phyloP scores from a whole-genome alignment of 2,113 vertebrate species.

The Megalops atlanticus region DNA sequence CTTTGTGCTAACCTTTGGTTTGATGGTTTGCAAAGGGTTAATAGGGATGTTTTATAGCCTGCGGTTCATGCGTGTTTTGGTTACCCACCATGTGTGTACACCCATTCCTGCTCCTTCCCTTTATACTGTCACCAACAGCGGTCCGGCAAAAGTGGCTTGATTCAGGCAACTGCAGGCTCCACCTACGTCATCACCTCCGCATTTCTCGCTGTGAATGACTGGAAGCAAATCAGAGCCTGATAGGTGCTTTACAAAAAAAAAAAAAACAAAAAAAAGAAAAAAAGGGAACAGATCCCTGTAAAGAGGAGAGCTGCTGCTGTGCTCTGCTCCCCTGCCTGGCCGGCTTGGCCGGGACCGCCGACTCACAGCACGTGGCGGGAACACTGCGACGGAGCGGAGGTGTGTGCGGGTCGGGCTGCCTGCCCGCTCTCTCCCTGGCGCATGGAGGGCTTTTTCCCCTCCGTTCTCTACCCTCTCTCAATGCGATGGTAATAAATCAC shows the following conservation, averaged over 20 bases:
- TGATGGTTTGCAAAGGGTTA: not conserved
- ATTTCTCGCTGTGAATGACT: not conserved
- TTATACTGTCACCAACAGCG: not conserved
- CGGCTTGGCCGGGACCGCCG: not conserved
- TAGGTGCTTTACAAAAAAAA: not conserved
- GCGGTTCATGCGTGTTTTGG: not conserved
- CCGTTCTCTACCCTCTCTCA: not conserved
- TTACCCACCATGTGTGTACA: too few species aligned
- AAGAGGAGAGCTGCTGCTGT: not conserved
- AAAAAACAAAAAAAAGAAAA: too few species aligned
- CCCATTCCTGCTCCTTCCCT: not conserved
- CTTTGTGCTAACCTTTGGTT: not conserved
- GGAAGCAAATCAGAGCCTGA: not conserved
- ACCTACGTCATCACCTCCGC: not conserved
- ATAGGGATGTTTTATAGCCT: not conserved
- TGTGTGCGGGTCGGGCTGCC: too few species aligned
- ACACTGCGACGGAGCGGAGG: slow-evolving; percentile 4
- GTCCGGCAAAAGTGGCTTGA: not conserved
- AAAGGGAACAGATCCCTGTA: too few species aligned
- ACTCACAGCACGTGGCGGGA: not conserved
- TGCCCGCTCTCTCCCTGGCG: not conserved
- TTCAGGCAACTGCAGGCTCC: not conserved
- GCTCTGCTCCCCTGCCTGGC: not conserved
- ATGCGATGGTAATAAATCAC: not conserved
- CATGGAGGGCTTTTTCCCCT: slow-evolving; percentile 4